Conservation (phyloP, 2,113 vertebrate species). For the Ariopsis seemanni region DNA sequence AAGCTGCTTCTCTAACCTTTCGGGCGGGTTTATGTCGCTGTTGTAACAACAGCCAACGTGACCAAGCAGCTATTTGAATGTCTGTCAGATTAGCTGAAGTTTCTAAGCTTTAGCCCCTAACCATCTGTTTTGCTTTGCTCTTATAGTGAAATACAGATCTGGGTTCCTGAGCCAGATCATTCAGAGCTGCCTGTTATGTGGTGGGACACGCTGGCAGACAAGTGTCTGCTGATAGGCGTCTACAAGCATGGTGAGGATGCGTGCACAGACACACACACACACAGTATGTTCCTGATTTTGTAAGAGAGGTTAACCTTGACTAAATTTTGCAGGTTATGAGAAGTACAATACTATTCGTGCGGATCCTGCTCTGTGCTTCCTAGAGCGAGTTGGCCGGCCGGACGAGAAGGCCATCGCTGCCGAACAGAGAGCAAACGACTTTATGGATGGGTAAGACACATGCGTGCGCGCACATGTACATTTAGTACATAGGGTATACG, state of each 20-base stretch:
- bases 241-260: constrained; percentile 89
- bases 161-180: constrained; percentile 93
- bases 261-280: neutral
- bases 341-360: constrained; percentile 97
- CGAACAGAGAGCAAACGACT: constrained; percentile 94
- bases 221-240: constrained; percentile 92
- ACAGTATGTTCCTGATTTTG: neutral
- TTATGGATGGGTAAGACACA: constrained; percentile 87
- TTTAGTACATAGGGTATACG: neutral
- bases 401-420: constrained; percentile 98
- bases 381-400: constrained; percentile 93
- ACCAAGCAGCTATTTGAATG: neutral
- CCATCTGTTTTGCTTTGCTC: constrained; percentile 2
- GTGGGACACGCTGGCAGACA: constrained; percentile 93
- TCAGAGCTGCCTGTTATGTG: constrained; percentile 92
- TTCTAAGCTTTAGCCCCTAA: neutral
- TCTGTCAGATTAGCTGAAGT: neutral
- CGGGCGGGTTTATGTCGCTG: neutral
- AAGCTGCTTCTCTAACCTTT: too few relatives aligned
- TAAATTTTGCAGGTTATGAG: constrained; percentile 84
- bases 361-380: constrained; percentile 89
- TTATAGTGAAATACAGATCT: constrained; percentile 90
- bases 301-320: neutral
- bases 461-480: neutral
- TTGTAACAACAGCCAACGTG: neutral